A percentile compares a stretch with the other conserved stretches of the same genome.
Conservation (phyloP, 2,888 invertebrate genomes). For the Ypsolopha scabrella region DNA sequence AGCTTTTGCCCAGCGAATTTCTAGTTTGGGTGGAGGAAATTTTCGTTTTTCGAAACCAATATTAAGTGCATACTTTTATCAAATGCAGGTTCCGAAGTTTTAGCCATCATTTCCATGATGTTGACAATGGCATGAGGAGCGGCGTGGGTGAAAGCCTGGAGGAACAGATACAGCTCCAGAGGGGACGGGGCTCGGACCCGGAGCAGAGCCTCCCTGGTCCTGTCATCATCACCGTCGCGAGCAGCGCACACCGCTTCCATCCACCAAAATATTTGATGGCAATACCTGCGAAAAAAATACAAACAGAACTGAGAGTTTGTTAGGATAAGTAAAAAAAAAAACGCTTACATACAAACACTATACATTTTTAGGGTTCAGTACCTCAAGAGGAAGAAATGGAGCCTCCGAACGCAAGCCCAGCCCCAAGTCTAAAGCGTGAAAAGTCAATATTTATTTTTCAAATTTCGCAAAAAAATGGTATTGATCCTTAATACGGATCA, state of each 20-base stretch:
- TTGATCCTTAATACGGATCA: no score
- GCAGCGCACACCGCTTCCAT: slow-evolving; percentile 75
- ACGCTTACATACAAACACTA: no score
- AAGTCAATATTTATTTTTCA: no score
- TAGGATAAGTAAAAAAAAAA: no score
- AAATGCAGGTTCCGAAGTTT: slow-evolving; percentile 65
- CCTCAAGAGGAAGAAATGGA: no score
- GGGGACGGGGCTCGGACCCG: slow-evolving; percentile 74
- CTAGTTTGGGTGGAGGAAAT: no score
- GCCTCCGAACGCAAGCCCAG: no score
- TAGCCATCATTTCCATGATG: slow-evolving; percentile 69
- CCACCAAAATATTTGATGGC: slow-evolving; percentile 81
- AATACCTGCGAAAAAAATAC: slow-evolving; percentile 62
- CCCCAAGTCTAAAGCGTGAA: no score
- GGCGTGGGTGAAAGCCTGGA: slow-evolving; percentile 83
- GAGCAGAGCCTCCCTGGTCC: slow-evolving; percentile 70
- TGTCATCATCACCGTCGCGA: slow-evolving; percentile 62
- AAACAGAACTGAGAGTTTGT: no score
- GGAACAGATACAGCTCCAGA: slow-evolving; percentile 81
- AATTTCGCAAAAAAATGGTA: no score
- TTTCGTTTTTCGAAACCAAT: slow-evolving; percentile 1
- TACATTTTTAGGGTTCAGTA: no score
- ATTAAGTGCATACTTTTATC: slow-evolving; percentile 77
- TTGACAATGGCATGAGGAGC: slow-evolving; percentile 77
- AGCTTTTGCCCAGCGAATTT: no score